Conservation (phyloP, 2,797 vertebrate species). For the Falco peregrinus region DNA sequence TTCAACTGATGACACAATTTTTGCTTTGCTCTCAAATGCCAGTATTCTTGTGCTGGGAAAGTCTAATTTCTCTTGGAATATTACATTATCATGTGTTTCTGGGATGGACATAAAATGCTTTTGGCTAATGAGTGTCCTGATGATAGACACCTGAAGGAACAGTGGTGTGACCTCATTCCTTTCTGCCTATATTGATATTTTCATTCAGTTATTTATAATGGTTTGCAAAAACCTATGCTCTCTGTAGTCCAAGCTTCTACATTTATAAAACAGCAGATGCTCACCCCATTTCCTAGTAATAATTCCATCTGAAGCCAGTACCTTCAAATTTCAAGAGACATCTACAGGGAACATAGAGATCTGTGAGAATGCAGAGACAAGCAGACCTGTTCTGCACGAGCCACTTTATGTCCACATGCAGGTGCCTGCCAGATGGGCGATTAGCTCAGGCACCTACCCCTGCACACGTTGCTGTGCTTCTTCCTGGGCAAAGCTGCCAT, state of each 20-base stretch:
- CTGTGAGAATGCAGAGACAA: background rate
- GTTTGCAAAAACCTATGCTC: background rate
- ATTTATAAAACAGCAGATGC: background rate
- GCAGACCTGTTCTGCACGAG: accelerated
- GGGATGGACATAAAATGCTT: background rate
- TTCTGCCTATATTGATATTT: background rate
- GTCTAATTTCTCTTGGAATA: background rate
- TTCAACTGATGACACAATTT: background rate
- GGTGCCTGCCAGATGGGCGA: accelerated
- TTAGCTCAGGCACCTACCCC: background rate
- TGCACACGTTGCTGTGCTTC: accelerated
- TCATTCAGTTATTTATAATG: background rate
- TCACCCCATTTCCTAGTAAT: background rate
- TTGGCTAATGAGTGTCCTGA: background rate
- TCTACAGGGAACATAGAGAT: background rate
- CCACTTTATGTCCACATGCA: background rate
- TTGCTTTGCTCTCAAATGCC: background rate
- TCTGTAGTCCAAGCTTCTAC: background rate
- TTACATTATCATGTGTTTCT: background rate
- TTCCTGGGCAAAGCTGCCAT: background rate
- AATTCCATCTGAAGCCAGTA: background rate
- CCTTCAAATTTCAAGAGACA: background rate
- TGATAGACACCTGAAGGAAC: background rate
- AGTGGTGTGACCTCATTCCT: background rate
- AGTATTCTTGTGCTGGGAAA: background rate